Evolutionary conservation across 1,140 invertebrate genomes (phyloP).

Genomic region (Bombus waltoni): DNA sequence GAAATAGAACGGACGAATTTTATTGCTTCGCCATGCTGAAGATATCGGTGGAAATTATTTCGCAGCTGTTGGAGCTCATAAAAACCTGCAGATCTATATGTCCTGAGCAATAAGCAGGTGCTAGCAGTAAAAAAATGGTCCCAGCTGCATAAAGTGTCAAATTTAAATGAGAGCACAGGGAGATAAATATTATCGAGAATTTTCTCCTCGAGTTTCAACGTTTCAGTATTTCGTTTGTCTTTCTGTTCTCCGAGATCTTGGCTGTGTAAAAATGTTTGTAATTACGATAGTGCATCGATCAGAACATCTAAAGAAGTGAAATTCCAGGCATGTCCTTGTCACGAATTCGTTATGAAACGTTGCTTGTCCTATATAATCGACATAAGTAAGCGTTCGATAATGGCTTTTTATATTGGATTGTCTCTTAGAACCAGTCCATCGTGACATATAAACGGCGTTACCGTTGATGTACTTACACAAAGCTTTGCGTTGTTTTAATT

Average conservation of each 20-base stretch:
- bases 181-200: too few relatives aligned
- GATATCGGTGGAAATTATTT: conserved; percentile 35
- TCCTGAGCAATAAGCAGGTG: neutral
- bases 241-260: neutral
- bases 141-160: too few relatives aligned
- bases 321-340: conserved; percentile 7
- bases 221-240: too few relatives aligned
- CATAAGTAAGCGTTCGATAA: neutral
- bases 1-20: conserved; percentile 29
- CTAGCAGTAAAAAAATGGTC: neutral
- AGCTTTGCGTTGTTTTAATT: neutral
- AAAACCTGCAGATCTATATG: conserved; percentile 9
- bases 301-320: neutral
- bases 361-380: neutral
- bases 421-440: neutral
- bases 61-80: conserved; percentile 23
- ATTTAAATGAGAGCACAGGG: neutral
- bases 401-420: neutral
- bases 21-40: conserved; percentile 4
- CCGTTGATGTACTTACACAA: neutral
- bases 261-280: neutral
- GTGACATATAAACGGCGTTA: neutral
- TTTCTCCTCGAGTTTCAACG: too few relatives aligned
- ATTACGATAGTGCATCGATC: too few relatives aligned
- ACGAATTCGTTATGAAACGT: conserved; percentile 10